These are phyloP conservation scores for Lasioglossum oenotherae DNA, from an alignment of 2,888 invertebrate species.

Conservation along the genomic window DNA sequence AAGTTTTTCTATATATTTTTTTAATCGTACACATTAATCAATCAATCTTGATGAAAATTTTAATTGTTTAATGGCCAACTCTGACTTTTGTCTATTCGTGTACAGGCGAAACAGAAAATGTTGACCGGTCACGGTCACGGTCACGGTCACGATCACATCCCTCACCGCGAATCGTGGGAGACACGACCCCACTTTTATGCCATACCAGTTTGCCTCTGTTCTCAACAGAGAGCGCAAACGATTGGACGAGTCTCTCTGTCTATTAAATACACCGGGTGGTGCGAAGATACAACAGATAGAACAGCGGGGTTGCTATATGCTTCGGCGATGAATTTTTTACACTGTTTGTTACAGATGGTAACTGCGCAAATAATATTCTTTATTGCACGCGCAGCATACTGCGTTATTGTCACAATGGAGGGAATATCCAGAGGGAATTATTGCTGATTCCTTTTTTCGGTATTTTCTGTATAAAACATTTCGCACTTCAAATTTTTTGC, in stretches of 20 bases:
- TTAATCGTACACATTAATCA: no score
- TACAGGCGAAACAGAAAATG: neutral
- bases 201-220: constrained; percentile 12
- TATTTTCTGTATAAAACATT: neutral
- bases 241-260: constrained; percentile 4
- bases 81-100: neutral
- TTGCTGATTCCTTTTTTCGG: neutral
- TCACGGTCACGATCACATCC: neutral
- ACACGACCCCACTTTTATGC: constrained; percentile 6
- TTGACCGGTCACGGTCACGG: neutral
- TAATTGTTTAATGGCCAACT: no score
- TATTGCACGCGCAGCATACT: neutral
- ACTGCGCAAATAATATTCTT: neutral
- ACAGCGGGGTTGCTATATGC: neutral
- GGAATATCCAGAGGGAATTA: neutral
- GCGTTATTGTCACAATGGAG: neutral
- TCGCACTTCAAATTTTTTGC: neutral
- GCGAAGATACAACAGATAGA: neutral
- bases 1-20: no score
- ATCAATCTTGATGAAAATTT: no score
- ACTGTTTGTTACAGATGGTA: neutral
- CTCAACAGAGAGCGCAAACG: constrained; percentile 1
- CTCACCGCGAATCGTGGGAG: constrained; percentile 6
- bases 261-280: constrained; percentile 1
- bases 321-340: neutral